phyloP scores from a whole-genome alignment of 2,797 vertebrate genomes.

The Halcyon leucocephala region DNA sequence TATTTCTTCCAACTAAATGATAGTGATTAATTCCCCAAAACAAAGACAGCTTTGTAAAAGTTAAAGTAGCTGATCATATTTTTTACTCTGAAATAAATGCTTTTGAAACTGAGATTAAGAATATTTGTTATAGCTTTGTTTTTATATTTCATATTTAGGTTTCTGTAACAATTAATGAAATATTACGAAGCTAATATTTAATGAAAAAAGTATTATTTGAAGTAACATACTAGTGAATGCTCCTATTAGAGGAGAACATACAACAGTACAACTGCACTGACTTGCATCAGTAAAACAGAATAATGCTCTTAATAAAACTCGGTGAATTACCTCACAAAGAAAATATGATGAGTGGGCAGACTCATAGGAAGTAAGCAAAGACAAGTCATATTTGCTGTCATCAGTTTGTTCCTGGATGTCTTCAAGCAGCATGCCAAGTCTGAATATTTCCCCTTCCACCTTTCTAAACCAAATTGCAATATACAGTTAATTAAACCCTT shows the following conservation, averaged over 20 bases:
- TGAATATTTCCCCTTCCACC: constrained; percentile 90
- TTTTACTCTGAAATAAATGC: neutral
- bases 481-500: neutral
- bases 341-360: constrained; percentile 52
- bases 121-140: neutral
- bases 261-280: neutral
- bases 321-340: constrained; percentile 79
- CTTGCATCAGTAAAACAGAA: neutral
- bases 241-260: neutral
- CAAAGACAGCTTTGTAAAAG: neutral
- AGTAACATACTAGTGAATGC: neutral
- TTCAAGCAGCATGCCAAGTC: constrained; percentile 87
- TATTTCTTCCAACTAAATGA: neutral
- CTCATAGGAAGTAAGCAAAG: neutral
- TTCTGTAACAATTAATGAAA: neutral
- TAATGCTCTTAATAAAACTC: neutral
- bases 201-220: neutral
- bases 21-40: neutral
- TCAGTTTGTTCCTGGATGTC: constrained; percentile 87
- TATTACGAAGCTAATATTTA: neutral
- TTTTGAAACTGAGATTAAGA: neutral
- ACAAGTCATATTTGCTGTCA: constrained; percentile 68
- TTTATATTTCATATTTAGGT: neutral
- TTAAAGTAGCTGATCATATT: neutral
- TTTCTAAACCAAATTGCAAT: constrained; percentile 77